Evolutionary conservation across 2,113 vertebrate genomes (phyloP).

Genomic region (Poeciliopsis turrubarensis): DNA sequence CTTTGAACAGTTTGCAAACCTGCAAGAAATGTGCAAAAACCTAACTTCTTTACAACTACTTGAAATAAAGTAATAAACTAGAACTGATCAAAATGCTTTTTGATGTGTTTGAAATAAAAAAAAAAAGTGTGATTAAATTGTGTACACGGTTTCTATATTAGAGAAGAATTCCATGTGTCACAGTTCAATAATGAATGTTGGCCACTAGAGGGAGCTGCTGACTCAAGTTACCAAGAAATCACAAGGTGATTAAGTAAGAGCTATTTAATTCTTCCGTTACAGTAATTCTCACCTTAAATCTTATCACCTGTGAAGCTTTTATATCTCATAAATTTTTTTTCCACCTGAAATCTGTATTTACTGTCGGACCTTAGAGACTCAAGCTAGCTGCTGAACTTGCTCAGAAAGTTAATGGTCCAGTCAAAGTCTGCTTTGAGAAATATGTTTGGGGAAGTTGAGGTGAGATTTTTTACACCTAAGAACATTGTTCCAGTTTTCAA

Average conservation of each 20-base stretch:
- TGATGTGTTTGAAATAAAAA: background rate
- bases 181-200: background rate
- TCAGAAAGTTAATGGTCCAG: background rate
- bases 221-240: background rate
- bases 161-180: background rate
- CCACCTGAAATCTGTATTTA: background rate
- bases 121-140: background rate
- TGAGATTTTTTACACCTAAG: too few species aligned
- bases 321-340: background rate
- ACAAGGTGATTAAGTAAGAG: too few species aligned
- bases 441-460: too few species aligned
- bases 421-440: too few species aligned
- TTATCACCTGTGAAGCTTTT: background rate
- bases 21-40: constrained; percentile 79
- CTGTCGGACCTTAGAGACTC: background rate
- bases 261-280: background rate
- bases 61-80: constrained; percentile 97
- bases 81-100: constrained; percentile 83
- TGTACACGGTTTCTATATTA: background rate
- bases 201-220: background rate
- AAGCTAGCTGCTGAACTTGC: background rate
- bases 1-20: constrained; percentile 90
- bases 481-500: too few species aligned
- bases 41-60: constrained; percentile 91
- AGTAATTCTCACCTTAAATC: background rate